phyloP scores from a whole-genome alignment of 2,888 invertebrate species.

The Xanthia togata region DNA sequence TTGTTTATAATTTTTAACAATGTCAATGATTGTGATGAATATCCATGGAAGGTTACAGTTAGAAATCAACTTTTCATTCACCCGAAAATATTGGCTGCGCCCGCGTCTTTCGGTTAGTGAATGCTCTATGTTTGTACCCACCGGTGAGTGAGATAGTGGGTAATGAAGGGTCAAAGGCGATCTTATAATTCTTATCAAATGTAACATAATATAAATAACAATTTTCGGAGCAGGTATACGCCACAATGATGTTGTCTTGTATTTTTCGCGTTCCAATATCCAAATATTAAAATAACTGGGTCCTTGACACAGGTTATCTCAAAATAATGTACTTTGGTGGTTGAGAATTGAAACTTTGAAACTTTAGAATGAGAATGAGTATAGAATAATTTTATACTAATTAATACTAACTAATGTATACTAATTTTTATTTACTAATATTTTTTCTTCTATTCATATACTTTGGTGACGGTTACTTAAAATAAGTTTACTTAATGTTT shows the following conservation, averaged over 20 bases:
- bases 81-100: background rate
- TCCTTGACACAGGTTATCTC: conserved; percentile 39
- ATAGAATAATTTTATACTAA: too few species aligned
- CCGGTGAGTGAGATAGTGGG: background rate
- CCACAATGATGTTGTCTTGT: background rate
- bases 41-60: background rate
- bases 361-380: too few species aligned
- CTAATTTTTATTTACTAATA: too few species aligned
- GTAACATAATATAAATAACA: background rate
- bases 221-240: background rate
- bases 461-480: too few species aligned
- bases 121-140: background rate
- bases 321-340: too few species aligned
- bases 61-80: background rate
- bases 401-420: too few species aligned
- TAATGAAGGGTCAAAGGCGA: background rate
- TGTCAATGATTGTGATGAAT: too few species aligned
- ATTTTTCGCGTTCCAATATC: background rate
- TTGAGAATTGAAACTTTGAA: too few species aligned
- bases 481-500: too few species aligned
- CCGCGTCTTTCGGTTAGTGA: background rate
- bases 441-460: too few species aligned
- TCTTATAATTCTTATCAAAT: background rate
- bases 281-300: background rate
- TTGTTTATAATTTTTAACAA: too few species aligned